Conservation (phyloP, 2,888 invertebrate species). For the Clusia tigrina region DNA sequence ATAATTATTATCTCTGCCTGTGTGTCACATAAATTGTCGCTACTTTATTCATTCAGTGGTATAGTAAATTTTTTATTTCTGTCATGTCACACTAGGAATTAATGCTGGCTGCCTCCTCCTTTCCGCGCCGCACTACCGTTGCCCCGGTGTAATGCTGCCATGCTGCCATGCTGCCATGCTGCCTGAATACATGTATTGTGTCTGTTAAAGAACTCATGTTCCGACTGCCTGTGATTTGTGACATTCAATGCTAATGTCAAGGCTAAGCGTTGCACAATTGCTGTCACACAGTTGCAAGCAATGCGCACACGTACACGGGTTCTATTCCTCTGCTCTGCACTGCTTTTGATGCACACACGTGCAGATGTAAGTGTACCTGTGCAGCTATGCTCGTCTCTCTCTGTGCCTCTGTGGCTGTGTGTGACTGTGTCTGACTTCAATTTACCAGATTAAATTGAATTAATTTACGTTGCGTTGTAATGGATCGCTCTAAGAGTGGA, state of each 20-base stretch:
- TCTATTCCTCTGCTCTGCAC: no score
- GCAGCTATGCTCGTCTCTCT: neutral
- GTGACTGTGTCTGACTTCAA: no score
- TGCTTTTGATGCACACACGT: neutral
- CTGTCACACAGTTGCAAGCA: neutral
- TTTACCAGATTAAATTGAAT: no score
- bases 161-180: no score
- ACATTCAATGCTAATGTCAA: slow-evolving; percentile 19
- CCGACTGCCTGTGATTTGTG: slow-evolving; percentile 15
- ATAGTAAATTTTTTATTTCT: slow-evolving; percentile 22
- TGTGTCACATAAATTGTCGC: slow-evolving; percentile 17
- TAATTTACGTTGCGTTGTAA: no score
- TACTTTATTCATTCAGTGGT: neutral
- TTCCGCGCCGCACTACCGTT: no score
- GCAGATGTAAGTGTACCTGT: no score
- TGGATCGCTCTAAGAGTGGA: no score
- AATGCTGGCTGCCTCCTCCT: no score
- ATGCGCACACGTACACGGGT: no score
- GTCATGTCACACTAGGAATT: slow-evolving; percentile 8
- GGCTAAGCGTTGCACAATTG: slow-evolving; percentile 9
- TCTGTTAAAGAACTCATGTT: neutral
- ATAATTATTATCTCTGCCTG: slow-evolving; percentile 9
- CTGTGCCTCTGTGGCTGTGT: neutral
- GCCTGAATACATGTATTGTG: slow-evolving; percentile 5
- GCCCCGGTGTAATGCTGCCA: no score